Evolutionary conservation across 2,888 invertebrate genomes (phyloP), one percentile per base, ranked within the genome.

Genomic region (Sepioteuthis lessoniana): DNA sequence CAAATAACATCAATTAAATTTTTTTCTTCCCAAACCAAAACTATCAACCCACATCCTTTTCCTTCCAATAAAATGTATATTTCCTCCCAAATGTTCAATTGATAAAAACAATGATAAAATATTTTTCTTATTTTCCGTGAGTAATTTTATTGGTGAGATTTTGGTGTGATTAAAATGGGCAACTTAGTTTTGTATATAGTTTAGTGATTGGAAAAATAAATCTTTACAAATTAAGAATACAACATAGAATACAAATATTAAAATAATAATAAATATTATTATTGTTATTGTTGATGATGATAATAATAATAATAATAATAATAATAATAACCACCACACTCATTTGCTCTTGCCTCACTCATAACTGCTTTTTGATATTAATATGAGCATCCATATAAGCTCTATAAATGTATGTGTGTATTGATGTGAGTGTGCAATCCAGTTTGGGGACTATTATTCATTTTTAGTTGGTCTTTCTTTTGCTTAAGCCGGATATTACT

Each of bases 131-230:
- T 35, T 76, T 76, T 35, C 76, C 35, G n/a, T n/a, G n/a, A 76
- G 76, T 76, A n/a, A 76, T 76, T 76, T 76, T 76, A 76, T 35
- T 35, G n/a, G 76, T 76, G n/a, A n/a, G 76, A 76, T 76, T 76
- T 76, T 76, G 76, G n/a, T 76, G 76, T 76, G 76, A 76, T 76
- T 76, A 76, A 76, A 76, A 76, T 76, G 76, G 76, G n/a, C 35
- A 35, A 76, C 76, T 76, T 76, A 35, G 35, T 76, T 76, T 76
- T 76, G 76, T 35, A 76, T 4, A 76, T 76, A 4, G n/a, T 76
- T 1, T 35, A 76, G 35, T 13, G 76, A 76, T n/a, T 76, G 76
- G n/a, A n/a, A 76, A 76, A 55, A 25, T 16, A 76, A 35, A 19
- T n/a, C n/a, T n/a, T 76, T 76, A 31, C 76, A n/a, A n/a, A n/a